Evolutionary conservation across 2,113 vertebrate species (phyloP).

Genomic region (Strigops habroptila): DNA sequence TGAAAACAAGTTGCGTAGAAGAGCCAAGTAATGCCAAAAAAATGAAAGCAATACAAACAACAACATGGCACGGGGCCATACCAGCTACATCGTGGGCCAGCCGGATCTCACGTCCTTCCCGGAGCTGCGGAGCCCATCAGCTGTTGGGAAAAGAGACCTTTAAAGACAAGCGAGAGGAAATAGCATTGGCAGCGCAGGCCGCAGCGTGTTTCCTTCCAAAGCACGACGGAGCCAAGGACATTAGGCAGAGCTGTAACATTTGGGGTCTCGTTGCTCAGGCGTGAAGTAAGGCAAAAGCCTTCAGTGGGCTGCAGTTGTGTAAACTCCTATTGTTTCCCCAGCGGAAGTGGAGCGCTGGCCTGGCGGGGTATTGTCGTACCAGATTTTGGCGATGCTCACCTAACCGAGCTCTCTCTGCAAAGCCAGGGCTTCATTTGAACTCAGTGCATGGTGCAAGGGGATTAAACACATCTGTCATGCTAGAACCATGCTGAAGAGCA

Average conservation of each 20-base stretch:
- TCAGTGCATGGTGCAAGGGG: background rate
- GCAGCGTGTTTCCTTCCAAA: constrained; percentile 15
- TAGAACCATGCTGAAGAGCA: background rate
- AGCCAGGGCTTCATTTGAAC: background rate
- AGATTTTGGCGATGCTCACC: background rate
- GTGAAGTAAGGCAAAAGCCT: background rate
- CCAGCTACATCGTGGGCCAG: constrained; percentile 52
- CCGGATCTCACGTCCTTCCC: constrained; percentile 57
- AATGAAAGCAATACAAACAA: constrained; percentile 67
- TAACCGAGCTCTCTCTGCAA: background rate
- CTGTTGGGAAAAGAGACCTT: constrained; percentile 61
- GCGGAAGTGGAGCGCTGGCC: background rate
- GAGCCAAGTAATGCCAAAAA: constrained; percentile 53
- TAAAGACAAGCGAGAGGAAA: constrained; percentile 51
- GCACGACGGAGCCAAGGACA: constrained; percentile 52
- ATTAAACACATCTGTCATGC: background rate
- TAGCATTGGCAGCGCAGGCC: constrained; percentile 34
- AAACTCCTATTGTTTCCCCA: constrained; percentile 14
- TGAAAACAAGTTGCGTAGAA: constrained; percentile 55
- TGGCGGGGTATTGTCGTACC: background rate
- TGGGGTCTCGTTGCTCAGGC: constrained; percentile 25
- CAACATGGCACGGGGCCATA: constrained; percentile 49
- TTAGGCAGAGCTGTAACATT: constrained; percentile 45
- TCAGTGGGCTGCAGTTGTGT: constrained; percentile 40
- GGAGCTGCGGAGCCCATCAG: constrained; percentile 49